Evolutionary conservation across 2,113 vertebrate genomes (phyloP).

Genomic region (Aldabrachelys gigantea): DNA sequence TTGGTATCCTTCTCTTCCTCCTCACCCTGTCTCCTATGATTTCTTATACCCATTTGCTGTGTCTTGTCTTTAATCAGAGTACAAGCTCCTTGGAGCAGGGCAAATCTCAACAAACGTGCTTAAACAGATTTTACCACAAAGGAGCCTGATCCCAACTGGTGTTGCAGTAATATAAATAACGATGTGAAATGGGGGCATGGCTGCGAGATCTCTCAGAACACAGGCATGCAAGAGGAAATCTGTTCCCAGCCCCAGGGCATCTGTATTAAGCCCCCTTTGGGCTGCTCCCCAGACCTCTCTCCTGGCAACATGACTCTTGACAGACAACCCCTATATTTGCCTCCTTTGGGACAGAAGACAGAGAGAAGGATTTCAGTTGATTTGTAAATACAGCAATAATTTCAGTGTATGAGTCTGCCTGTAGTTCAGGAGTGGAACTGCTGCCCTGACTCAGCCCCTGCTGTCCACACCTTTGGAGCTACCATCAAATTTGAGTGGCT

Average conservation of each 20-base stretch:
- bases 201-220: not conserved
- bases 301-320: not conserved
- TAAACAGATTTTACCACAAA: not conserved
- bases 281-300: not conserved
- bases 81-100: not conserved
- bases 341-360: not conserved
- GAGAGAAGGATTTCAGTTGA: not conserved
- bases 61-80: not conserved
- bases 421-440: not conserved
- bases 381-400: not conserved
- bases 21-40: no score
- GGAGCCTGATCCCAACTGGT: not conserved
- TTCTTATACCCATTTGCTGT: not conserved
- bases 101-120: not conserved
- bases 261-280: not conserved
- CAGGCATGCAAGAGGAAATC: not conserved
- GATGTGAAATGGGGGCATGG: not conserved
- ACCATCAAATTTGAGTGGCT: not conserved
- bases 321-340: not conserved
- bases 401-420: not conserved
- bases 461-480: not conserved
- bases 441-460: not conserved
- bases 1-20: not conserved
- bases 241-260: not conserved
- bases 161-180: accelerated